Conservation (phyloP, 2,888 invertebrate species). For the Teinopalpus imperialis region DNA sequence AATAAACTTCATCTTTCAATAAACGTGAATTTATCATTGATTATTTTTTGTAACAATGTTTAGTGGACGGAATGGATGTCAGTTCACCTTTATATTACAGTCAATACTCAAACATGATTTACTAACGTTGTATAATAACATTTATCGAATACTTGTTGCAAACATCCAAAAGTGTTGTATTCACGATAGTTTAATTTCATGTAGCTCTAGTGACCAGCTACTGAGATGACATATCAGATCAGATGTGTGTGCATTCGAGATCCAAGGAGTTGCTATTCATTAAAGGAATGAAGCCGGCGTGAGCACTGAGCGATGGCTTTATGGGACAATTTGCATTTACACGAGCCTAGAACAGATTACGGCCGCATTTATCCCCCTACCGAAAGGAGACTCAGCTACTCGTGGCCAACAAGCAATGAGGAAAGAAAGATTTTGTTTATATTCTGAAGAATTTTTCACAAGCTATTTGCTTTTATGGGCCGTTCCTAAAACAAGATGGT, state of each 20-base stretch:
- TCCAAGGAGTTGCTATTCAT: conserved; percentile 75
- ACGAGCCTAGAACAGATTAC: conserved; percentile 79
- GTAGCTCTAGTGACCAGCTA: conserved; percentile 61
- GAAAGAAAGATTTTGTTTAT: conserved; percentile 78
- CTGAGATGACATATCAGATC: conserved; percentile 75
- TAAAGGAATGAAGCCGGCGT: conserved; percentile 49
- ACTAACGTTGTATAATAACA: no score
- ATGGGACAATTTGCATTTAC: conserved; percentile 82
- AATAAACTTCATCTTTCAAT: no score
- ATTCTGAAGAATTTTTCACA: conserved; percentile 71
- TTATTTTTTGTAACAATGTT: no score
- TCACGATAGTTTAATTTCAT: conserved; percentile 68
- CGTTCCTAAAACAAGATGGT: conserved; percentile 54
- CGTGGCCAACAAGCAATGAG: conserved; percentile 38
- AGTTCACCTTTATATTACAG: no score
- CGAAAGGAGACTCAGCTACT: conserved; percentile 65
- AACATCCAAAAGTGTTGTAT: not conserved
- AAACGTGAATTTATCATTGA: no score
- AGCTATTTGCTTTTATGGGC: conserved; percentile 73
- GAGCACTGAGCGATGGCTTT: conserved; percentile 64
- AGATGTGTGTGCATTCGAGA: conserved; percentile 60
- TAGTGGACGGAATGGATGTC: no score
- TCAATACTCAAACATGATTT: no score
- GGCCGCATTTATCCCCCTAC: conserved; percentile 75
- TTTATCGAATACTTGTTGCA: not conserved